These are phyloP conservation scores for Muscicapa adusta DNA, from an alignment of 2,113 vertebrate genomes.

Conservation along the genomic window DNA sequence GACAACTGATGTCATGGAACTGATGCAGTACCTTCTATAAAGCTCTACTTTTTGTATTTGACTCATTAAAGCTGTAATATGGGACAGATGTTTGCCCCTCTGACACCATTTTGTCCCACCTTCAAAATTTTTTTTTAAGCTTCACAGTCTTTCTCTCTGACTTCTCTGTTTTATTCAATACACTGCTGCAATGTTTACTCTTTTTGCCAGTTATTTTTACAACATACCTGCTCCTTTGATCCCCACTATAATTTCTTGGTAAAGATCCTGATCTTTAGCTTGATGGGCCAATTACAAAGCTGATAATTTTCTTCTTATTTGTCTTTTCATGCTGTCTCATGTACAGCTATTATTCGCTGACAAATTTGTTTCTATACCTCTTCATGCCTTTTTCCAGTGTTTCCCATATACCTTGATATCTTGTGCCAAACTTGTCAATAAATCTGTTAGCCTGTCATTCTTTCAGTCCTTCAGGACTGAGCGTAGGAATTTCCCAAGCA, in stretches of 20 bases:
- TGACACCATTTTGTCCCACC: not conserved
- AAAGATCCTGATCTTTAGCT: not conserved
- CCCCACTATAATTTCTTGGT: not conserved
- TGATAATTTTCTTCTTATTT: not conserved
- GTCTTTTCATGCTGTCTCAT: not conserved
- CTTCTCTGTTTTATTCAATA: not conserved
- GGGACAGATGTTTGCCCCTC: not conserved
- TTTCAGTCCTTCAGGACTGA: not conserved
- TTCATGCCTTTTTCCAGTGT: not conserved
- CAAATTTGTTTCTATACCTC: not conserved
- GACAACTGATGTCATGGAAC: not conserved
- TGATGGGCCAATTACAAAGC: not conserved
- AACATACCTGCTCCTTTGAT: not conserved
- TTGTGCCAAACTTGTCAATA: not conserved
- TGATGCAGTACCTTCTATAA: not conserved
- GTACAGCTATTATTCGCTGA: not conserved
- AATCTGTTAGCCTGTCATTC: not conserved
- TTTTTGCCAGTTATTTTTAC: not conserved
- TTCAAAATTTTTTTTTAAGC: not conserved
- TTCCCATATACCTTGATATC: not conserved
- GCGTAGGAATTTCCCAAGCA: not conserved
- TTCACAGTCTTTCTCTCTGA: not conserved
- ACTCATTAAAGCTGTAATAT: not conserved
- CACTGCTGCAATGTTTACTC: not conserved
- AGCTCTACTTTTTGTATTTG: not conserved